Conservation (phyloP, 2,797 vertebrate species). For the Garrulus glandarius region DNA sequence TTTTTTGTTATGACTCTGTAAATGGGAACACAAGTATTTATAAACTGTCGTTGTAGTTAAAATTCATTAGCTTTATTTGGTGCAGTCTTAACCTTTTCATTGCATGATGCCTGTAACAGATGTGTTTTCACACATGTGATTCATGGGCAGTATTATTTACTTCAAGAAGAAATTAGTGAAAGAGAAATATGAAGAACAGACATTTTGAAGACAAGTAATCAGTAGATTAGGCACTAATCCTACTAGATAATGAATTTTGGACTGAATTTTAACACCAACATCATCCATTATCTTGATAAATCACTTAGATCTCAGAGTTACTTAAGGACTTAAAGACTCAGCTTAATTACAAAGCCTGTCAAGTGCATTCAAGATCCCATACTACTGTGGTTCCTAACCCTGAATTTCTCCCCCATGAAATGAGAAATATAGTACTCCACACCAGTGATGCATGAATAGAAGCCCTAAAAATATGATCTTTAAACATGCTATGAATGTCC, state of each 20-base stretch:
- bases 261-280: background rate
- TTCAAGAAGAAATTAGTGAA: background rate
- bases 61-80: background rate
- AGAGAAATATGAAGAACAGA: background rate
- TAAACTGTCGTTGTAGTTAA: background rate
- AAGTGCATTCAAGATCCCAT: background rate
- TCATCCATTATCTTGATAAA: background rate
- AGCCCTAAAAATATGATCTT: background rate
- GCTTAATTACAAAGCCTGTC: background rate
- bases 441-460: background rate
- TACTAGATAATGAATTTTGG: background rate
- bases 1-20: background rate
- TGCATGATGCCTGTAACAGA: background rate
- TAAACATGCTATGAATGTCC: background rate
- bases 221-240: background rate
- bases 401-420: background rate
- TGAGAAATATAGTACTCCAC: background rate
- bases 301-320: background rate
- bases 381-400: background rate
- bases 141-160: background rate
- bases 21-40: background rate
- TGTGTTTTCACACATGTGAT: background rate
- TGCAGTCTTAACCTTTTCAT: background rate
- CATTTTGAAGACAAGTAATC: background rate
- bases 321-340: background rate